Evolutionary conservation across 1,140 invertebrate species (phyloP).

Genomic region (Helicoverpa armigera): DNA sequence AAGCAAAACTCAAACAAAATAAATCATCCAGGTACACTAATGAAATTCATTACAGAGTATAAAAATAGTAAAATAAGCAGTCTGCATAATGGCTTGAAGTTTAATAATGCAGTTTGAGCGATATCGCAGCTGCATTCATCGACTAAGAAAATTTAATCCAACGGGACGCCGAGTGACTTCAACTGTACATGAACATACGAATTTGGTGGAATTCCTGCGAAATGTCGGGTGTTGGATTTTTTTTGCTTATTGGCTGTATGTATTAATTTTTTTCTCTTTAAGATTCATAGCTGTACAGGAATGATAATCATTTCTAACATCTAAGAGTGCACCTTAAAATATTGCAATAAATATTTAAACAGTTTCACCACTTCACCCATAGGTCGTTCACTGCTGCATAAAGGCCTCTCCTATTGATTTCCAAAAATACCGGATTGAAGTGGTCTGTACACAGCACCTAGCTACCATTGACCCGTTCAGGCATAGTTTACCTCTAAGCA

Average conservation of each 20-base stretch:
- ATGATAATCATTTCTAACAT: too few relatives aligned
- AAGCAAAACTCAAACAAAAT: not conserved
- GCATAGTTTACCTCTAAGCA: too few relatives aligned
- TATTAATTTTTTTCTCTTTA: not conserved
- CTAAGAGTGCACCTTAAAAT: not conserved
- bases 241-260: not conserved
- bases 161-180: slow-evolving; percentile 17
- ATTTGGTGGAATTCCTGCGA: not conserved
- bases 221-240: not conserved
- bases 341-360: not conserved
- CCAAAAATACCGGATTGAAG: too few relatives aligned
- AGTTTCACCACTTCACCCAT: too few relatives aligned
- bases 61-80: slow-evolving; percentile 35
- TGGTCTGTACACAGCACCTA: too few relatives aligned
- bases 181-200: slow-evolving; percentile 4
- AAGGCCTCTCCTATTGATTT: too few relatives aligned
- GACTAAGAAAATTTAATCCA: slow-evolving; percentile 62
- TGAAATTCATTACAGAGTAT: slow-evolving; percentile 24
- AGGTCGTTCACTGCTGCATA: too few relatives aligned
- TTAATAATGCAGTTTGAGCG: slow-evolving; percentile 45
- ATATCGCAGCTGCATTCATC: slow-evolving; percentile 60
- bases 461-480: too few relatives aligned
- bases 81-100: slow-evolving; percentile 6
- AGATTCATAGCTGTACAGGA: too few relatives aligned
- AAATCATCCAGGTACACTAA: not conserved